Evolutionary conservation across 2,888 invertebrate genomes (phyloP), one percentile per base, ranked within the genome.

Genomic region (Stratiomys singularior): DNA sequence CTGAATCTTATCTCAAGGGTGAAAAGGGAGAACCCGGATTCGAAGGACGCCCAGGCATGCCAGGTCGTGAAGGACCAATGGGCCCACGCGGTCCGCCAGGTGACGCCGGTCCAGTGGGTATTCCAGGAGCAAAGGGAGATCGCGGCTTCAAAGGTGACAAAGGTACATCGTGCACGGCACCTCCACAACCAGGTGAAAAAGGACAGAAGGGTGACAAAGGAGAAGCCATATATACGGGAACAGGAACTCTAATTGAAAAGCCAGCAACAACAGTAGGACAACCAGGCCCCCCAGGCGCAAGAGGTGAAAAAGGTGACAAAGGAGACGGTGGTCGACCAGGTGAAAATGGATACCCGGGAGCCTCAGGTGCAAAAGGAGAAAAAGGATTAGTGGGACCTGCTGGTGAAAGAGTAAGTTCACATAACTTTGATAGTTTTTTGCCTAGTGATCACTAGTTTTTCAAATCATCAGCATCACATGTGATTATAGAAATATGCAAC

Each of bases 381-480:
- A 97, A 97, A 83, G 97, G 97, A 81, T 88, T 96, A 81, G 91
- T 92, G 60, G 96, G 96, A 81, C 90, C 92, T 76, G 92, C 94
- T 37, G 96, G 96, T 79, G 91, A 92, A 82, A 90, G 94, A 86
- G 96, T 96, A 90, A 89, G 77, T 46, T 3, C 3, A 37, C 3
- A 37, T 37, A 58, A 23, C 11, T 58, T 23, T n/a, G n/a, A n/a
- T n/a, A n/a, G n/a, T n/a, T n/a, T n/a, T n/a, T n/a, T n/a, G n/a
- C n/a, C n/a, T n/a, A n/a, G n/a, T n/a, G n/a, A n/a, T n/a, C n/a
- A n/a, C n/a, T n/a, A n/a, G n/a, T n/a, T n/a, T n/a, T n/a, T n/a
- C n/a, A n/a, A n/a, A n/a, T n/a, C n/a, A n/a, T n/a, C n/a, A n/a
- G n/a, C n/a, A n/a, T n/a, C n/a, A n/a, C n/a, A n/a, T n/a, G n/a